Base-by-base conservation (phyloP, 2,797 vertebrate species). In the Acropternis orthonyx region DNA sequence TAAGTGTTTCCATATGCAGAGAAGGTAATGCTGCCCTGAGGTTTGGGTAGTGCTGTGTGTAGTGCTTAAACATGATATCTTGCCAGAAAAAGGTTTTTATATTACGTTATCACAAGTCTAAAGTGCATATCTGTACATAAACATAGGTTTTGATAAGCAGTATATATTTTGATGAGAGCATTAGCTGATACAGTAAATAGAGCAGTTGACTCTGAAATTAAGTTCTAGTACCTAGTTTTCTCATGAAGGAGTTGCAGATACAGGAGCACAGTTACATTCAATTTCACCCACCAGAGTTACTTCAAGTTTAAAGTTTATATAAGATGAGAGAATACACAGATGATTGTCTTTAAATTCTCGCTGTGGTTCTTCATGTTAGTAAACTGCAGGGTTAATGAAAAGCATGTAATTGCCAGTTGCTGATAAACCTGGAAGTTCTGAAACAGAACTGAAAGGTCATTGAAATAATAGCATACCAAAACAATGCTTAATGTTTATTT, bases 401-500 rank as follows among this genome's bases (percentile, higher is more conserved):
- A 90, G 46, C 46, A 11, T 15, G 34, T 88, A 67, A 58, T 74
- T 28, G 58, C 52, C 85, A 74, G 49, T 77, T 89, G 85, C 62
- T 93, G 92, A 85, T 91, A 80, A 89, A 91, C 85, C 77, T 81
- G 83, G 54, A 81, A 81, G 74, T 91, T 93, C 69, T 94, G 91
- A 84, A 93, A 88, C n/a, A 83, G 65, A 92, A 61, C 56, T 54
- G 75, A 95, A 93, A 95, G 78, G 93, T 95, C 91, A 92, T 39
- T 77, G 87, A 83, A 97, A 88, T 91, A 95, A 84, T 28, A 91
- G 73, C 30, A 28, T 72, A 77, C 62, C 46, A 66, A 91, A 95
- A 89, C 89, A 93, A 74, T 85, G 63, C 66, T 78, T 83, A 36
- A 49, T 90, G 85, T 92, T 96, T 95, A 71, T 96, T 96, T 95